Base-by-base conservation (phyloP, 2,888 invertebrate genomes). In the Drosophila picticornis region DNA sequence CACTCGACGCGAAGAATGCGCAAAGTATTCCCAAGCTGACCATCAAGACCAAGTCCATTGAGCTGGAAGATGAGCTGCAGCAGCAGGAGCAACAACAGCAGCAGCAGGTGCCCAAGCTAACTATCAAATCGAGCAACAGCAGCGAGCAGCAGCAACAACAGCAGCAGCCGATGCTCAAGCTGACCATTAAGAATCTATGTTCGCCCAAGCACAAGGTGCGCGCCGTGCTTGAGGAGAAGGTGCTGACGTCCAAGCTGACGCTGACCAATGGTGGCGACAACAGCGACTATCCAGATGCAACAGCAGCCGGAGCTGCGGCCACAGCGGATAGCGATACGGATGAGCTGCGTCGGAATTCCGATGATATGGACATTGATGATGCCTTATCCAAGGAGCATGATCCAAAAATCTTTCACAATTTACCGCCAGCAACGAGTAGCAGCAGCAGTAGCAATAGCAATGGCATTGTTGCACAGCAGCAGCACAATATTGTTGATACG, bases 191-290 rank as follows among this genome's bases (percentile, higher is more conserved):
- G 72, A 93, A 93, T 80, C 84, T 93, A 27, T 91, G 91, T 63
- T 92, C 92, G 32, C 92, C 93, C 36, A 94, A 94, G 88, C 93
- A 94, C 71, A 94, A 94, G 60, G 93, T 94, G 61, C 94, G 94
- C 84, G 93, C 94, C n/a, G 92, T 92, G 62, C 80, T 95, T 84
- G 94, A 94, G 83, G 89, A 91, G 71, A 82, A 83, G 77, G 57
- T 72, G 16, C 51, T 68, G 9, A 77, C 64, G 19, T 84, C 90
- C 11, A 86, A 74, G 61, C 38, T 88, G 65, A 79, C 73, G 46
- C 60, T 51, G 25, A 77, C 78, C 11, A 90, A 90, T 60, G 89
- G 84, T 53, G 86, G 80, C 13, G 92, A 92, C 22, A 57, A 92
- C 22, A 57, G 22, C 48, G 40, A 36, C 9, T 32, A 7, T 11